Evolutionary conservation across 2,888 invertebrate species (phyloP), one percentile per base, ranked within the genome.

Genomic region (Platycheirus albimanus): DNA sequence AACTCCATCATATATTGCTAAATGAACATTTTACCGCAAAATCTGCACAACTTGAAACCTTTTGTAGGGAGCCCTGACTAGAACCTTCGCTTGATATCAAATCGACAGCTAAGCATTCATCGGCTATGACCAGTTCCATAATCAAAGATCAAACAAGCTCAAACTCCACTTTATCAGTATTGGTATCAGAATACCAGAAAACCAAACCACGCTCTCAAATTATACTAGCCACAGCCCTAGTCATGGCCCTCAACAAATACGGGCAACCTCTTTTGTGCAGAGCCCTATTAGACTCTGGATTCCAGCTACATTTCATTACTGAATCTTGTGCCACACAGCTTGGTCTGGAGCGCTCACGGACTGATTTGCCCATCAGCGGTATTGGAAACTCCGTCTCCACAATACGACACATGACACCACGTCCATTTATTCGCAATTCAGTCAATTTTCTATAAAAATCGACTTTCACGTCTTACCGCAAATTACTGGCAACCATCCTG

Each of bases 261-360:
- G 19, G 54, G 0, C 54, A 54, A 28, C 54, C 36, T 36, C 54
- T 54, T 36, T 36, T 36, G 5, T 54, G 36, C 36, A 36, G 54
- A 36, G 36, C 54, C 3, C 54, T 54, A 6, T 36, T 38, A 19
- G 54, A 54, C 6, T 38, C 38, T n/a, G 38, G 38, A 5, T 38
- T 3, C 2, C 38, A 38, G 38, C 19, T 54, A 36, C 33, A 54
- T 54, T 54, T 54, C 13, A 54, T 54, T 10, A 19, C 54, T n/a
- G 19, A 38, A 20, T 54, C 36, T 11, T 38, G 54, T 19, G 54
- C 54, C 4, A 19, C 36, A 17, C 36, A 54, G 28, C 54, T 54
- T 54, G 36, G 36, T n/a, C 15, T 54, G 5, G n/a, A 54, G 19
- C 36, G 54, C 11, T 19, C 10, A 19, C 17, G 36, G n/a, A 54